These are phyloP conservation scores for Drosophila lowei DNA, from an alignment of 1,140 invertebrate genomes.

Conservation along the genomic window DNA sequence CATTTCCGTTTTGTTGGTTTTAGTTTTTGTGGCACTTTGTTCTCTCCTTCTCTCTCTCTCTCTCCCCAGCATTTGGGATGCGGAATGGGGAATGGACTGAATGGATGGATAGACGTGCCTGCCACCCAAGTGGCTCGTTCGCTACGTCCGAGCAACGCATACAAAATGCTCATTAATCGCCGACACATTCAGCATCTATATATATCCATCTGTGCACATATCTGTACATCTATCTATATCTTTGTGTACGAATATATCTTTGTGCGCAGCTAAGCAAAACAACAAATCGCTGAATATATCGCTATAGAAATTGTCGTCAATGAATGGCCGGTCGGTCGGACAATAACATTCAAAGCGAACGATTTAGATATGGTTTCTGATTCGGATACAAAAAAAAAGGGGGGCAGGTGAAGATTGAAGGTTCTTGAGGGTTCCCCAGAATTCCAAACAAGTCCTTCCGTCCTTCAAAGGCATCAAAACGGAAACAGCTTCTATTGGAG, in stretches of 20 bases:
- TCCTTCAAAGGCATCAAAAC: no score
- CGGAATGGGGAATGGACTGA: neutral
- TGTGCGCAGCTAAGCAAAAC: constrained; percentile 25
- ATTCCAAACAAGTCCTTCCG: no score
- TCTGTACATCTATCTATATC: constrained; percentile 17
- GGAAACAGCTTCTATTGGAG: no score
- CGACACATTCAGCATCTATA: neutral
- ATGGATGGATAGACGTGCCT: constrained; percentile 3
- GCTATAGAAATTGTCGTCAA: constrained; percentile 69
- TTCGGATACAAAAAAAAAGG: no score
- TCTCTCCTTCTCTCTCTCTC: no score
- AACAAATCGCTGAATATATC: constrained; percentile 38
- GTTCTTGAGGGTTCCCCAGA: no score
- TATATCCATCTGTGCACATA: constrained; percentile 9
- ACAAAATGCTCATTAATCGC: constrained; percentile 78
- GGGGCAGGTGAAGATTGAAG: no score
- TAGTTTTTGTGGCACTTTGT: no score
- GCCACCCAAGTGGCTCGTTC: constrained; percentile 54
- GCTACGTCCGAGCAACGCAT: constrained; percentile 59
- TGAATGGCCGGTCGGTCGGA: constrained; percentile 39
- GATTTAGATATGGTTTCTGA: neutral
- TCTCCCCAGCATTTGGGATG: neutral
- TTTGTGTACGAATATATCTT: constrained; percentile 20
- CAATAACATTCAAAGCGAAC: constrained; percentile 19
- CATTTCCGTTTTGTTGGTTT: constrained; percentile 50